phyloP scores from a whole-genome alignment of 2,113 vertebrate genomes.

The Oreochromis niloticus region DNA sequence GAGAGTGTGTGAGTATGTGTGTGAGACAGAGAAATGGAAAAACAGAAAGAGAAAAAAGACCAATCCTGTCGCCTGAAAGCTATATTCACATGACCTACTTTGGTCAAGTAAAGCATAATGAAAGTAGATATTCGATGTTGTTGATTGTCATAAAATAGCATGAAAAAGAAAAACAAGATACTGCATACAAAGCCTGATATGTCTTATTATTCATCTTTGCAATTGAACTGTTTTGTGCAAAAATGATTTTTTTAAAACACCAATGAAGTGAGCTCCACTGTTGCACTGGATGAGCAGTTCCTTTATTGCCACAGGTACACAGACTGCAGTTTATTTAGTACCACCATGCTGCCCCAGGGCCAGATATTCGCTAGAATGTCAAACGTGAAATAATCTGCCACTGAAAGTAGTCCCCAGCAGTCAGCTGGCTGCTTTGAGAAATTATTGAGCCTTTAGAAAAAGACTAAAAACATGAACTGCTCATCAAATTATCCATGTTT shows the following conservation, averaged over 20 bases:
- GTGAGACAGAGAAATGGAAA: neutral
- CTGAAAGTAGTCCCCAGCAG: neutral
- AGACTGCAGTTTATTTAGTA: neutral
- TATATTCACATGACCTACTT: neutral
- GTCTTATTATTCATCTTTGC: neutral
- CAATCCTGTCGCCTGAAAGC: neutral
- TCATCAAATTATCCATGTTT: neutral
- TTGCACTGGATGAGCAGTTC: neutral
- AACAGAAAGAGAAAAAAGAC: neutral
- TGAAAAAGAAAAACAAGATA: neutral
- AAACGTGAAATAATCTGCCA: neutral
- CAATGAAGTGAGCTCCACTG: neutral
- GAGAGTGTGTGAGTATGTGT: neutral
- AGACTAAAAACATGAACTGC: neutral
- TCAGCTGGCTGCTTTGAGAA: neutral
- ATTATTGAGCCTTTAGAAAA: neutral
- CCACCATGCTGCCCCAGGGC: neutral
- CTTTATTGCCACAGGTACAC: neutral
- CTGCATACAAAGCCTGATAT: neutral
- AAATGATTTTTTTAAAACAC: neutral
- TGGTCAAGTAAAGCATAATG: neutral
- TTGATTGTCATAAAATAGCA: neutral
- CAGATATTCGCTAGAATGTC: neutral
- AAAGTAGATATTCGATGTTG: neutral
- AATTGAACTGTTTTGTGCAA: neutral